Evolutionary conservation across 1,140 invertebrate genomes (phyloP).

Genomic region (Drosophila chauvacae): DNA sequence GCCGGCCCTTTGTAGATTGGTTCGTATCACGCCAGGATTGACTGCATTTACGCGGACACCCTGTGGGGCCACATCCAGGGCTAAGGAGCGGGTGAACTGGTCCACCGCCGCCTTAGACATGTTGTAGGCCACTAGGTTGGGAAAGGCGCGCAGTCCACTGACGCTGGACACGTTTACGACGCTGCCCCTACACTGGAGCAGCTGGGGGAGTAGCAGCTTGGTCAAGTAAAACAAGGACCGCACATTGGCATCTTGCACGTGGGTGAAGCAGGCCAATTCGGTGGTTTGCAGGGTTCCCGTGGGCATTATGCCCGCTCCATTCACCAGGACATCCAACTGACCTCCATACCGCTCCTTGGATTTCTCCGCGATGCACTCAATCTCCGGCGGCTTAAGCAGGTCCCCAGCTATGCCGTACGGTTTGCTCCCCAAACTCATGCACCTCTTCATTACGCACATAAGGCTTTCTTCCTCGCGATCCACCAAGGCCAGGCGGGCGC

Average conservation of each 20-base stretch:
- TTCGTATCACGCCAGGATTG: slow-evolving; percentile 92
- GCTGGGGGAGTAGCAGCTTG: slow-evolving; percentile 92
- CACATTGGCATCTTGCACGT: slow-evolving; percentile 93
- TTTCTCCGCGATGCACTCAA: slow-evolving; percentile 86
- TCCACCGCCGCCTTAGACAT: slow-evolving; percentile 95
- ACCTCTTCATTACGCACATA: slow-evolving; percentile 38
- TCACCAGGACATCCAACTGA: slow-evolving; percentile 92
- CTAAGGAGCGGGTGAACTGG: slow-evolving; percentile 93
- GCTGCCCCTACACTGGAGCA: slow-evolving; percentile 92
- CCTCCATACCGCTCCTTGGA: slow-evolving; percentile 89
- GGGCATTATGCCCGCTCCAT: slow-evolving; percentile 94
- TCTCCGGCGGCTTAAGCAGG: slow-evolving; percentile 86
- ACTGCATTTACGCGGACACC: slow-evolving; percentile 94
- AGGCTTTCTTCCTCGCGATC: slow-evolving; percentile 89
- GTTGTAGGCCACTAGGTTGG: slow-evolving; percentile 91
- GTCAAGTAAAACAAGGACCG: slow-evolving; percentile 93
- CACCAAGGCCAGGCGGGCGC: slow-evolving; percentile 89
- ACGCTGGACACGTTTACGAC: slow-evolving; percentile 97
- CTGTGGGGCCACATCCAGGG: slow-evolving; percentile 92
- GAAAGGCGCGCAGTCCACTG: slow-evolving; percentile 91
- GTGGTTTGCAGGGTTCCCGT: slow-evolving; percentile 93
- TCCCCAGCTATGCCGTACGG: slow-evolving; percentile 31
- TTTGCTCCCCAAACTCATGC: slow-evolving; percentile 3
- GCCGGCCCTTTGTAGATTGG: slow-evolving; percentile 91
- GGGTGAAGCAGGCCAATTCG: slow-evolving; percentile 92